Evolutionary conservation across 2,797 vertebrate species (phyloP).

Genomic region (Enteromius mattozi): DNA sequence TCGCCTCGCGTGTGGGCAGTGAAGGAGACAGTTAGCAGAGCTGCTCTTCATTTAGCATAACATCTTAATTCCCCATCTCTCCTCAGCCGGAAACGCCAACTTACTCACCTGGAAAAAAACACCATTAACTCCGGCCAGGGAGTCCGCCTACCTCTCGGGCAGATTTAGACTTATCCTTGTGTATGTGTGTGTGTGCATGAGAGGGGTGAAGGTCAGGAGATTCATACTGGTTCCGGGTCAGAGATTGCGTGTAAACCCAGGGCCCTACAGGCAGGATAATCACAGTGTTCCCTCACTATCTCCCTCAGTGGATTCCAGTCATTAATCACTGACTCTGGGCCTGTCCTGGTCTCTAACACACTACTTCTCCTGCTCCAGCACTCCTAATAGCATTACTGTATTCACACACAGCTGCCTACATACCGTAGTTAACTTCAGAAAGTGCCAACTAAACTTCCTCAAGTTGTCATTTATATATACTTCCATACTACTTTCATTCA

Average conservation of each 20-base stretch:
- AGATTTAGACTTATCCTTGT: conserved; percentile 31
- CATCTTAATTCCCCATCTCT: conserved; percentile 89
- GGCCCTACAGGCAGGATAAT: conserved; percentile 70
- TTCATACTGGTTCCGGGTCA: conserved; percentile 76
- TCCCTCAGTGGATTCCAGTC: conserved; percentile 56
- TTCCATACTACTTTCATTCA: neutral
- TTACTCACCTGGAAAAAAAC: conserved; percentile 89
- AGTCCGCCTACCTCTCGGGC: conserved; percentile 60
- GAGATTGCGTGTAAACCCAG: conserved; percentile 74
- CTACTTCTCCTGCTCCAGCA: conserved; percentile 46
- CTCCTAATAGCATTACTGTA: conserved; percentile 58
- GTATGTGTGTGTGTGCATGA: conserved; percentile 32
- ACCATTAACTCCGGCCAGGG: conserved; percentile 76
- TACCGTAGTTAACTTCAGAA: conserved; percentile 28
- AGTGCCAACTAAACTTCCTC: conserved; percentile 29
- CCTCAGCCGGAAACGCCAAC: conserved; percentile 60
- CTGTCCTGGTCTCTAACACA: conserved; percentile 56
- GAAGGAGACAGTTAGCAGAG: conserved; percentile 57
- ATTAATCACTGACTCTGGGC: conserved; percentile 63
- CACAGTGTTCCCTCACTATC: conserved; percentile 65
- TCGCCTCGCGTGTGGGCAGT: conserved; percentile 41
- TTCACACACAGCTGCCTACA: conserved; percentile 39
- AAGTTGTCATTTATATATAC: conserved; percentile 13
- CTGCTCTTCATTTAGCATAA: conserved; percentile 74
- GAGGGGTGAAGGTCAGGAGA: conserved; percentile 72